A percentile compares a stretch with the other conserved stretches of the same genome.
Evolutionary conservation across 2,888 invertebrate genomes (phyloP).

Genomic region (Alentia gelatinosa): DNA sequence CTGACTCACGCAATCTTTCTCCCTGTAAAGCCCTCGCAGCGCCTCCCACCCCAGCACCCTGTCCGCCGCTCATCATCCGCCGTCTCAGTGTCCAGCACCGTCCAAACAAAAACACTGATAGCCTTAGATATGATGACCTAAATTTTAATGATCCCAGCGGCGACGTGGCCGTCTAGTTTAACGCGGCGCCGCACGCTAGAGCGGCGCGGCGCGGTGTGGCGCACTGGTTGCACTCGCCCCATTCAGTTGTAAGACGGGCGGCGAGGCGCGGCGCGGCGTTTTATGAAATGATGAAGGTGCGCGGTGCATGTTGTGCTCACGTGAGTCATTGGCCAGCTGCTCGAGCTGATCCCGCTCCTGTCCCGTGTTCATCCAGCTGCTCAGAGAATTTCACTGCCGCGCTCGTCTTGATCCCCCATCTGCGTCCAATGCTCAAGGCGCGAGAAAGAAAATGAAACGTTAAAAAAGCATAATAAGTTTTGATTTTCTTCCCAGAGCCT

Average conservation of each 20-base stretch:
- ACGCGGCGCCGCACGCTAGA: slow-evolving; percentile 24
- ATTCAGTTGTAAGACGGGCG: background rate
- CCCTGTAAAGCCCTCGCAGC: background rate
- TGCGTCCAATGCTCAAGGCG: background rate
- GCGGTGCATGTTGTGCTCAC: background rate
- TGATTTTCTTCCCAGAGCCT: slow-evolving; percentile 7
- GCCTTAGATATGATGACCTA: slow-evolving; percentile 54
- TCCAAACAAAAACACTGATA: slow-evolving; percentile 36
- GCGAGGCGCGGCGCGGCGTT: background rate
- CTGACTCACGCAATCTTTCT: background rate
- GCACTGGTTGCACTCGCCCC: slow-evolving; percentile 44
- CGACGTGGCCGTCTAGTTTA: background rate
- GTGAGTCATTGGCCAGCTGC: slow-evolving; percentile 37
- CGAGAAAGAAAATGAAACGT: background rate
- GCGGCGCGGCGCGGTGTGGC: background rate
- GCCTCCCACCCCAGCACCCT: background rate
- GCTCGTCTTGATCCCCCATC: slow-evolving; percentile 14
- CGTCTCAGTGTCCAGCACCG: background rate
- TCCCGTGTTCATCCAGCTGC: background rate
- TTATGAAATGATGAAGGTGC: background rate
- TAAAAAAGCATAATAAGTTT: slow-evolving; percentile 23
- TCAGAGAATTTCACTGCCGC: background rate
- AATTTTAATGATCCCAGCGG: slow-evolving; percentile 44
- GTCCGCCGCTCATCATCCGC: background rate
- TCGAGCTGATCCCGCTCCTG: background rate